A percentile compares a stretch with the other conserved stretches of the same genome.
Conservation (phyloP, 1,140 invertebrate species). For the Pogonomyrmex californicus region DNA sequence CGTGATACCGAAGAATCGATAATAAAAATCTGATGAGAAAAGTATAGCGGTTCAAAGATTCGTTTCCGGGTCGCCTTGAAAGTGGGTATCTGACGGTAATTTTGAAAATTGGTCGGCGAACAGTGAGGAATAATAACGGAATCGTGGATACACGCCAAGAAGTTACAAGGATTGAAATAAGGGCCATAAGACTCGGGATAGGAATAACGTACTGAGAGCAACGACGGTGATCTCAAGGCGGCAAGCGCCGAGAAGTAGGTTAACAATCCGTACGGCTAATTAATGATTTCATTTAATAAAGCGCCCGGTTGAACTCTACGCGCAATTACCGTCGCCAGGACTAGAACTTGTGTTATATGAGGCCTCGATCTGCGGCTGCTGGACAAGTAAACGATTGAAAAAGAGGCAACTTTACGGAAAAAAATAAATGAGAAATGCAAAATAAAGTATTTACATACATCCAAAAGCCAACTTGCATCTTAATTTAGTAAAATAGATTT, state of each 20-base stretch:
- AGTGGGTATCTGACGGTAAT: constrained; percentile 28
- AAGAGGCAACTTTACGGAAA: not conserved
- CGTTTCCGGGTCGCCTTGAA: constrained; percentile 21
- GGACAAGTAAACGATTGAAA: not conserved
- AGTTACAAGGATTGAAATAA: constrained; percentile 27
- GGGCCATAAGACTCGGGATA: constrained; percentile 21
- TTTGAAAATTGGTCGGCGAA: constrained; percentile 49
- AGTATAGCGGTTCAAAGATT: constrained; percentile 1
- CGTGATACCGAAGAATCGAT: not conserved
- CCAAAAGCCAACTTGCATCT: not conserved
- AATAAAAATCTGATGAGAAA: constrained; percentile 7
- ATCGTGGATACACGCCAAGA: constrained; percentile 38
- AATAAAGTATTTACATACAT: not conserved
- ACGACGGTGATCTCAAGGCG: not conserved
- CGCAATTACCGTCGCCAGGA: constrained; percentile 44
- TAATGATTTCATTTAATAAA: constrained; percentile 66
- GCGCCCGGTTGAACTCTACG: constrained; percentile 30
- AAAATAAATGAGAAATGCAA: not conserved
- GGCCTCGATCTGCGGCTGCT: not conserved
- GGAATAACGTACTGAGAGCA: constrained; percentile 27
- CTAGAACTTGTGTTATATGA: constrained; percentile 31
- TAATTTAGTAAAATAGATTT: not conserved
- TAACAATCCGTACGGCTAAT: constrained; percentile 64
- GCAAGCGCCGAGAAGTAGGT: constrained; percentile 50
- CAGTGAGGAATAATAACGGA: constrained; percentile 42